Percentiles rank a stretch among this genome's conserved stretches.
Conservation (phyloP, 2,797 vertebrate species). For the Falco peregrinus region DNA sequence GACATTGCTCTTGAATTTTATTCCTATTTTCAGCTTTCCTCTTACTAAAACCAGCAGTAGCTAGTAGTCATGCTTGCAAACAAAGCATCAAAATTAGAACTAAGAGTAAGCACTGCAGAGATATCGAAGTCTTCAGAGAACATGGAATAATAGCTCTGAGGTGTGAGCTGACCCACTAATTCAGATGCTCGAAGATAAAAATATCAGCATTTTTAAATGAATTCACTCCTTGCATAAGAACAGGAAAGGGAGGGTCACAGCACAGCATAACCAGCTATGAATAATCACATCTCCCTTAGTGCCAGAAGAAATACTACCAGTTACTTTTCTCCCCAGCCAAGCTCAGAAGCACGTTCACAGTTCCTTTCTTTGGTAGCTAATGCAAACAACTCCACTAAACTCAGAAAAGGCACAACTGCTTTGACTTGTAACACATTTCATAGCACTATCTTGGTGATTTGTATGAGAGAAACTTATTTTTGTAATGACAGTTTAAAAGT, state of each 20-base stretch:
- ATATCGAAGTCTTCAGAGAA: conserved; percentile 5
- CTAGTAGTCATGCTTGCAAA: conserved; percentile 21
- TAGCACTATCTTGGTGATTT: not conserved
- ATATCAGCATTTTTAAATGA: conserved; percentile 18
- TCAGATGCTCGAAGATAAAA: conserved; percentile 42
- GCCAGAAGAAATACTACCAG: not conserved
- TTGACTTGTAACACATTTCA: not conserved
- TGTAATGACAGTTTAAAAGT: not conserved
- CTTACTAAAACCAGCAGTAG: not conserved
- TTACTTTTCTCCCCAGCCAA: not conserved
- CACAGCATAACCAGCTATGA: not conserved
- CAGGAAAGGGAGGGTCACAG: not conserved
- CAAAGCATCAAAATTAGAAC: conserved; percentile 22
- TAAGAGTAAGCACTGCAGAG: not conserved
- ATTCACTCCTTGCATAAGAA: conserved; percentile 22
- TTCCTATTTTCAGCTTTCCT: not conserved
- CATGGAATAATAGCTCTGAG: conserved; percentile 49
- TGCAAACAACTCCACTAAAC: not conserved
- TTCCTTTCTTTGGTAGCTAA: not conserved
- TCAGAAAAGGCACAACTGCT: not conserved
- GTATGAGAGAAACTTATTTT: not conserved
- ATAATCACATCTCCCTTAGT: not conserved
- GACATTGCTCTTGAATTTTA: not conserved
- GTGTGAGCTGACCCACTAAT: conserved; percentile 57
- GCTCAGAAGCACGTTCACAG: not conserved